Base-by-base conservation (phyloP, 2,888 invertebrate species). In the Stenichneumon culpator region DNA sequence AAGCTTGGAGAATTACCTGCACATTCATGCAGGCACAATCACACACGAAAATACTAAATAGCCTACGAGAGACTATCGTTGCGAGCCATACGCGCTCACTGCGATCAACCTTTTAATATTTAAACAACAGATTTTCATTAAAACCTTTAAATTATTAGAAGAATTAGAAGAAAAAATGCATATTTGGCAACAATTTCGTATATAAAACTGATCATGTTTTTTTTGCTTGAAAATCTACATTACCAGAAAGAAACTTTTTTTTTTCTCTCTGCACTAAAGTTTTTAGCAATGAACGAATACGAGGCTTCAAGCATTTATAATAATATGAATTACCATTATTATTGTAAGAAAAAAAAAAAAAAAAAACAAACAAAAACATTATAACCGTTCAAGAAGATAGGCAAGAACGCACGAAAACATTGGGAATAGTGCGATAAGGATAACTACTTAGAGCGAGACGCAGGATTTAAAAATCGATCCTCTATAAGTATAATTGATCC, bases 361-460 rank as follows among this genome's bases (percentile, higher is more conserved):
- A n/a, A n/a, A n/a, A n/a, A n/a, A n/a, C n/a, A n/a, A n/a, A n/a
- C n/a, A n/a, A n/a, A 70, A 32, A 14, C 11, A 39, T 63, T 2
- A 50, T 50, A 47, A 74, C 22, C 74, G 47, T 65, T 74, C 28
- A 19, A 63, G 32, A 32, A 74, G 74, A 65, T 74, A 63, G 63
- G 28, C 25, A 63, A 39, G 39, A 74, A 39, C 73, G 47, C 54
- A 50, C 22, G 74, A 65, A 75, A 75, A 16, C 16, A 36, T 75
- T 65, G 22, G 74, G 74, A 75, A 65, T 32, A 75, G 74, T 75
- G 74, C 74, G 63, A 65, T 50, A 50, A 75, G 74, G 65, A 65
- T 47, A 22, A 75, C 74, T 75, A 75, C 74, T 50, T 75, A 75
- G 74, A 75, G 74, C 74, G 63, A 75, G 74, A 75, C 65, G 74